These are phyloP conservation scores for Empis stercorea DNA, from an alignment of 2,888 invertebrate species.

Conservation along the genomic window DNA sequence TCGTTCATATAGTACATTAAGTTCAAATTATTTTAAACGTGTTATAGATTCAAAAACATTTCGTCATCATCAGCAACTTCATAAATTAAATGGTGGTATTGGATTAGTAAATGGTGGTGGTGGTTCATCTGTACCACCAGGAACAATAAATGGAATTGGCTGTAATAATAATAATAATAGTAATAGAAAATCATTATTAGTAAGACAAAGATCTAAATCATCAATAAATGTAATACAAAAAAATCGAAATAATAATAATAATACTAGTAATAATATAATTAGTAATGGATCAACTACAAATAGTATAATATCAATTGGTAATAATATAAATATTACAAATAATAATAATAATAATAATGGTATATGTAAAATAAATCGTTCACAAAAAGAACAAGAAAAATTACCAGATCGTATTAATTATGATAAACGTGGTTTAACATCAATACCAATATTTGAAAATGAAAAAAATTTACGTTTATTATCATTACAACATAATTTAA, in stretches of 20 bases:
- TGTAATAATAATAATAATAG: not conserved
- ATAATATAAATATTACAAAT: too few species aligned
- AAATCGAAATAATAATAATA: not conserved
- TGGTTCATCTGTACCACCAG: not conserved
- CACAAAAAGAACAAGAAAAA: slow-evolving; percentile 64
- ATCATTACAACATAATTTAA: slow-evolving; percentile 85
- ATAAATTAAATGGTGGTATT: too few species aligned
- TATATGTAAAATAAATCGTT: slow-evolving; percentile 49
- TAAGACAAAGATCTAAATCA: slow-evolving; percentile 2
- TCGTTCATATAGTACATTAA: slow-evolving; percentile 35
- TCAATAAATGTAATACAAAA: not conserved
- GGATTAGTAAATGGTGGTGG: not conserved
- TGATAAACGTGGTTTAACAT: slow-evolving; percentile 71
- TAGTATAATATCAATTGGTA: not conserved
- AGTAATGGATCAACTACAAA: not conserved
- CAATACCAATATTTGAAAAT: slow-evolving; percentile 65
- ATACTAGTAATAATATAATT: not conserved
- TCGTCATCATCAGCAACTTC: too few species aligned
- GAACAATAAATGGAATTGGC: not conserved
- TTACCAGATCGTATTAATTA: slow-evolving; percentile 80
- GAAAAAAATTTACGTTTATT: slow-evolving; percentile 69
- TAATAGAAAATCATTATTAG: not conserved
- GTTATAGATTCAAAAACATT: slow-evolving; percentile 2
- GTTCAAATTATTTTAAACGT: slow-evolving; percentile 24
- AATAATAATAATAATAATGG: slow-evolving; percentile 21